Percentiles rank a stretch among this genome's conserved stretches.
phyloP scores from a whole-genome alignment of 1,140 invertebrate genomes.

The Zaprionus taronus region DNA sequence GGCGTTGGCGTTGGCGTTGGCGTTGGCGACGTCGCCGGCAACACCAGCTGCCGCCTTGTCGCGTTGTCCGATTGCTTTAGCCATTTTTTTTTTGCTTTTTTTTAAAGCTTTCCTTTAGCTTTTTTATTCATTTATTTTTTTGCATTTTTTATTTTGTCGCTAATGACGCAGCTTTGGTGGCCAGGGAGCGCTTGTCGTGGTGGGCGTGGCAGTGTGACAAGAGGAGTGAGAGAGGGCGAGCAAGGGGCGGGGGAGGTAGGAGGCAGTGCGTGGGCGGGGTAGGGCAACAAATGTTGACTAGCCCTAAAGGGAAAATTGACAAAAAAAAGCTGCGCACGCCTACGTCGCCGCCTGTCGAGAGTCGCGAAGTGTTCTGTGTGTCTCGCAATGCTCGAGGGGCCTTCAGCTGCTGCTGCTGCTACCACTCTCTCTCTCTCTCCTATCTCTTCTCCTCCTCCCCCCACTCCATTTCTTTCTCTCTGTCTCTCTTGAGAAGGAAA shows the following conservation, averaged over 20 bases:
- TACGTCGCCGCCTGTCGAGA: conserved; percentile 41
- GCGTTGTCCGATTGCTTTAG: conserved; percentile 13
- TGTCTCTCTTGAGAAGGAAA: conserved; percentile 14
- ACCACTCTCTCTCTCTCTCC: neutral
- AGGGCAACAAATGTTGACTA: conserved; percentile 65
- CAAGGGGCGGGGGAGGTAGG: neutral
- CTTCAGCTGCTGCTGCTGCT: neutral
- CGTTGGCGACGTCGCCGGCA: neutral
- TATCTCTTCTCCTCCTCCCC: neutral
- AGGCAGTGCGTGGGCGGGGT: neutral
- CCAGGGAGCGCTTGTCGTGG: conserved; percentile 4
- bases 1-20: neutral
- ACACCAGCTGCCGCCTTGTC: conserved; percentile 11
- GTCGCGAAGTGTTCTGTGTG: conserved; percentile 60
- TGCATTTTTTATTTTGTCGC: conserved; percentile 47
- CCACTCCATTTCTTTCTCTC: neutral
- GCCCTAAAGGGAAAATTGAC: conserved; percentile 68
- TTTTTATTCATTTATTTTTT: conserved; percentile 24
- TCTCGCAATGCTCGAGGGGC: conserved; percentile 58
- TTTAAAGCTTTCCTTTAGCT: neutral
- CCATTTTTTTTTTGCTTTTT: conserved; percentile 7
- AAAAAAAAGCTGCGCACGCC: conserved; percentile 36
- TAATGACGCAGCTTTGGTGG: conserved; percentile 60
- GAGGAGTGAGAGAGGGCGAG: neutral
- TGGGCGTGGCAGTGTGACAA: neutral